Evolutionary conservation across 2,797 vertebrate species (phyloP).

Genomic region (Coendou prehensilis): DNA sequence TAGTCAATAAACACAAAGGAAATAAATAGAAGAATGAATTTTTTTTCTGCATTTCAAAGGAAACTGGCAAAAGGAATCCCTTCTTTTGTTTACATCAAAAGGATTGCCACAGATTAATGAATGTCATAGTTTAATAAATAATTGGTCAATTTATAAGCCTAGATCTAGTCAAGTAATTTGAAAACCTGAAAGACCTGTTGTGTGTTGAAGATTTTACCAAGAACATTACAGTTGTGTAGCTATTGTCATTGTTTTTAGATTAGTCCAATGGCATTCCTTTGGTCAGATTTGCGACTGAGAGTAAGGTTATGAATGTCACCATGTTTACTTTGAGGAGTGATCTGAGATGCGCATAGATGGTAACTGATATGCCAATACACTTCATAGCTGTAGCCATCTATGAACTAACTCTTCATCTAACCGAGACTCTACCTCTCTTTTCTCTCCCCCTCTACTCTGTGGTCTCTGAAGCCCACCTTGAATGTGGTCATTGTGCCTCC

Average conservation of each 20-base stretch:
- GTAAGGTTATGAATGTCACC: background rate
- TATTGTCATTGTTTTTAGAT: background rate
- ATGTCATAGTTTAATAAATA: background rate
- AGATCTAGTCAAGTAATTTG: background rate
- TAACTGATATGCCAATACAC: background rate
- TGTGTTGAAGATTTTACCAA: background rate
- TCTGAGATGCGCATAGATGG: background rate
- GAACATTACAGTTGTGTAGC: background rate
- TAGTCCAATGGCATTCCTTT: background rate
- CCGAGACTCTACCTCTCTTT: background rate
- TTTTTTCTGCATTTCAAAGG: background rate
- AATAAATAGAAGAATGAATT: background rate
- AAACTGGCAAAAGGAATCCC: background rate
- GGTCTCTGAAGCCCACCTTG: background rate
- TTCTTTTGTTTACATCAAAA: background rate
- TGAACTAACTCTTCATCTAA: background rate
- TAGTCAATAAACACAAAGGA: slow-evolving; percentile 41
- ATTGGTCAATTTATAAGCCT: background rate
- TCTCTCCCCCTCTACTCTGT: background rate
- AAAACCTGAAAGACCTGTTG: background rate
- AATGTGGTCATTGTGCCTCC: background rate
- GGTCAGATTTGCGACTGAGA: background rate
- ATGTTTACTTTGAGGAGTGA: background rate
- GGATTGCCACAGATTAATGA: background rate
- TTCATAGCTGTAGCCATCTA: background rate